phyloP scores from a whole-genome alignment of 2,888 invertebrate species.

The Antheraea yamamai region DNA sequence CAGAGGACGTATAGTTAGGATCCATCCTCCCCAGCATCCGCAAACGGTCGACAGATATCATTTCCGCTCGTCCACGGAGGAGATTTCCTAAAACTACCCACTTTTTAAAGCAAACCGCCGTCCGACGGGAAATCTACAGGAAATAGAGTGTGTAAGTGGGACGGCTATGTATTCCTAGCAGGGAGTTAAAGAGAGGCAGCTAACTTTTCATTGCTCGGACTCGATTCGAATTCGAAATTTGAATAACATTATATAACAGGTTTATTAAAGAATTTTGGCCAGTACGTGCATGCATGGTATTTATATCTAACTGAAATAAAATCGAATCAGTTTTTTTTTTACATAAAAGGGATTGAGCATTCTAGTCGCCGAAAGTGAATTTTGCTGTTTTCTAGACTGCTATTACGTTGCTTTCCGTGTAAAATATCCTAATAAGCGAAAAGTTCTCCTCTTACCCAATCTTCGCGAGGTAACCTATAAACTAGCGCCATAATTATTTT shows the following conservation, averaged over 20 bases:
- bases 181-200: background rate
- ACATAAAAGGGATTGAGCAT: background rate
- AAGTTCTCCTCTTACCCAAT: no score
- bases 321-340: background rate
- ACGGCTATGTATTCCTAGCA: slow-evolving; percentile 32
- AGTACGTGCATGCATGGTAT: background rate
- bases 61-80: slow-evolving; percentile 69
- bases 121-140: slow-evolving; percentile 68
- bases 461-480: no score
- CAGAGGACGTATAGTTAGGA: background rate
- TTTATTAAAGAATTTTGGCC: background rate
- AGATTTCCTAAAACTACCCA: slow-evolving; percentile 73
- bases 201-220: background rate
- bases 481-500: no score
- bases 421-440: no score
- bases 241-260: slow-evolving; percentile 1
- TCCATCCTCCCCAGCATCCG: slow-evolving; percentile 23
- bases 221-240: slow-evolving; percentile 5
- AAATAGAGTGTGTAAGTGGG: slow-evolving; percentile 75
- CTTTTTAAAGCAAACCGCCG: slow-evolving; percentile 71
- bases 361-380: background rate
- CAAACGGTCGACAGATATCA: slow-evolving; percentile 66
- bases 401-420: no score
- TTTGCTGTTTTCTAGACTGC: no score
- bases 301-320: background rate